Evolutionary conservation across 2,797 vertebrate species (phyloP).

Genomic region (Neomorphus geoffroyi): DNA sequence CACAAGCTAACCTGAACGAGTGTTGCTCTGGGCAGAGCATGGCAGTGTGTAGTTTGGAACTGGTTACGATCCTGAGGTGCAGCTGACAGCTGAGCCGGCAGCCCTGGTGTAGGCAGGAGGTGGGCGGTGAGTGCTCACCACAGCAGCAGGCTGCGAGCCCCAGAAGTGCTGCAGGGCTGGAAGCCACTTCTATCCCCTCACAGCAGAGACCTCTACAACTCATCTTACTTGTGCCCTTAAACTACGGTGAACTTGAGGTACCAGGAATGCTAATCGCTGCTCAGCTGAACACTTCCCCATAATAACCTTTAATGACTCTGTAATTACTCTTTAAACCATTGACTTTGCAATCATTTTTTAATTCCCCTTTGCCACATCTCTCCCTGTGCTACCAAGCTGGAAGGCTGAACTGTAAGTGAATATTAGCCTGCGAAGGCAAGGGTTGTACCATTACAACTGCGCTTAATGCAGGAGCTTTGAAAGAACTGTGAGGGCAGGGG

Average conservation of each 20-base stretch:
- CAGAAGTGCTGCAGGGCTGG: background rate
- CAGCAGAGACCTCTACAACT: slow-evolving; percentile 17
- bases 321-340: slow-evolving; percentile 69
- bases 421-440: slow-evolving; percentile 3
- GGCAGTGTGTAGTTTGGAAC: background rate
- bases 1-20: background rate
- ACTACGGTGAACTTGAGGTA: slow-evolving; percentile 13
- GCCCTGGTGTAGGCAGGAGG: background rate
- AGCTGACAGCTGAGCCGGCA: rapidly evolving
- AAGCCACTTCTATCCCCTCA: background rate
- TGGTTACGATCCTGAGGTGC: background rate
- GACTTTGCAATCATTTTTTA: slow-evolving; percentile 71
- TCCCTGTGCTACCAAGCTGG: background rate
- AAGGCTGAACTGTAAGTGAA: slow-evolving; percentile 15
- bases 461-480: slow-evolving; percentile 26
- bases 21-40: background rate
- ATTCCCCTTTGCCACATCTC: slow-evolving; percentile 29
- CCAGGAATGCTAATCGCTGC: slow-evolving; percentile 50
- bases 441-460: background rate
- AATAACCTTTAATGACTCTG: slow-evolving; percentile 69
- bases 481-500: slow-evolving; percentile 11
- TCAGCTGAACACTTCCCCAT: slow-evolving; percentile 42
- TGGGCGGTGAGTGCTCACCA: rapidly evolving
- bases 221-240: background rate
- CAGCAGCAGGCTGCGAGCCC: background rate